A percentile compares a stretch with the other conserved stretches of the same genome.
phyloP scores from a whole-genome alignment of 2,888 invertebrate genomes.

The Stratiomys singularior region DNA sequence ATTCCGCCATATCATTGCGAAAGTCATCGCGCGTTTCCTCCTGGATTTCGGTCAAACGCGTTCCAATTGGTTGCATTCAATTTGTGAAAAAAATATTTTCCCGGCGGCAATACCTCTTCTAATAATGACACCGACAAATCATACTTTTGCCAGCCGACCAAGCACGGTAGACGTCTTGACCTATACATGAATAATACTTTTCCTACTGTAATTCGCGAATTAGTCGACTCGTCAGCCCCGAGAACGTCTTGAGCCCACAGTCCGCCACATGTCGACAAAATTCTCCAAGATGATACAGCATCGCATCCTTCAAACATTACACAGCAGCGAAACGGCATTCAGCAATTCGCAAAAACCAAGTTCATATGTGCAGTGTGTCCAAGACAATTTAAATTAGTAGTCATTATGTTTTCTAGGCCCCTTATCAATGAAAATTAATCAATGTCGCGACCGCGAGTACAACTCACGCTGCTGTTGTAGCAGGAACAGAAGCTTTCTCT shows the following conservation, averaged over 20 bases:
- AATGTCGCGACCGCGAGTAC: background rate
- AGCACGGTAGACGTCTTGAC: too few relatives aligned
- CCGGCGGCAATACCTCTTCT: background rate
- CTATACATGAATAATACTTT: too few relatives aligned
- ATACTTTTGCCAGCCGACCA: too few relatives aligned
- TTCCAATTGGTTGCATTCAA: too few relatives aligned
- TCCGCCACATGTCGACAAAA: constrained; percentile 6
- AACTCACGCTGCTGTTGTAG: background rate
- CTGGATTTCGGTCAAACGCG: too few relatives aligned
- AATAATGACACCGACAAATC: constrained; percentile 4
- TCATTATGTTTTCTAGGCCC: background rate
- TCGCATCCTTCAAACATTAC: background rate
- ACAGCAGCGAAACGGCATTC: background rate
- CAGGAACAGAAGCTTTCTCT: background rate
- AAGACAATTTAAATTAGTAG: constrained; percentile 6
- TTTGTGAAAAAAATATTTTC: background rate
- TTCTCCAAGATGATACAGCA: background rate
- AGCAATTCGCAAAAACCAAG: background rate
- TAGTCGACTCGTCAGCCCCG: too few relatives aligned
- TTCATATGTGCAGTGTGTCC: background rate
- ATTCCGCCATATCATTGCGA: too few relatives aligned
- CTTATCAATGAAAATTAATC: background rate
- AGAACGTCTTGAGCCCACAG: too few relatives aligned
- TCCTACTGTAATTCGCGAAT: too few relatives aligned
- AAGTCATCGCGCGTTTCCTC: too few relatives aligned